Evolutionary conservation across 2,888 invertebrate species (phyloP).

Genomic region (Branchinecta sandiegonensis): DNA sequence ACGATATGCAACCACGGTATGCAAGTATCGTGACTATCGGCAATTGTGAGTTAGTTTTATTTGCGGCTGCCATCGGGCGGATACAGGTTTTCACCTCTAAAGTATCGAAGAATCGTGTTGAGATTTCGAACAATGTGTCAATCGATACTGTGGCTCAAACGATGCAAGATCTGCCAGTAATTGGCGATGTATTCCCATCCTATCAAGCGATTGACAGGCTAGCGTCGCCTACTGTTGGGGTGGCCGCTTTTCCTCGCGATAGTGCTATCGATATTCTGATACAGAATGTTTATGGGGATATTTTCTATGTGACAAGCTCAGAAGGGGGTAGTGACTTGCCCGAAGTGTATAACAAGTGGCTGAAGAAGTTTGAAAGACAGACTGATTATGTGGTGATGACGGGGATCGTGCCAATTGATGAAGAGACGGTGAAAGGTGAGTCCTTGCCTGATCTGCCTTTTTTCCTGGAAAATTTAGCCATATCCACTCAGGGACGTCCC

Average conservation of each 20-base stretch:
- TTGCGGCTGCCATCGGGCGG: neutral
- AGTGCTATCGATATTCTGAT: neutral
- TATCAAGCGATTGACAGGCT: neutral
- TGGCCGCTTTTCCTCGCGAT: neutral
- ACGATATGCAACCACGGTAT: neutral
- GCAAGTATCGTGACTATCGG: neutral
- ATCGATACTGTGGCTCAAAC: neutral
- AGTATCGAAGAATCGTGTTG: neutral
- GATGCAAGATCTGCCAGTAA: neutral
- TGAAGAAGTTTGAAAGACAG: neutral
- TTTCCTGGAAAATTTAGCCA: too few relatives aligned
- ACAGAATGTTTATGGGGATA: neutral
- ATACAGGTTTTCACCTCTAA: neutral
- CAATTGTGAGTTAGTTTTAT: neutral
- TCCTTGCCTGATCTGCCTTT: too few relatives aligned
- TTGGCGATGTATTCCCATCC: neutral
- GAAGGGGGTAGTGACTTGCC: neutral
- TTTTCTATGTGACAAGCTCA: neutral
- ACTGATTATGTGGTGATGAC: neutral
- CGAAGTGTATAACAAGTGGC: neutral
- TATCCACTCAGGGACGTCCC: too few relatives aligned
- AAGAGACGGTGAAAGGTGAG: too few relatives aligned
- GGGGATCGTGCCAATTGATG: neutral
- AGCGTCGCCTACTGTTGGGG: neutral
- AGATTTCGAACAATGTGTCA: conserved; percentile 6